Base-by-base conservation (phyloP, 2,797 vertebrate species). In the Sardinella longiceps region DNA sequence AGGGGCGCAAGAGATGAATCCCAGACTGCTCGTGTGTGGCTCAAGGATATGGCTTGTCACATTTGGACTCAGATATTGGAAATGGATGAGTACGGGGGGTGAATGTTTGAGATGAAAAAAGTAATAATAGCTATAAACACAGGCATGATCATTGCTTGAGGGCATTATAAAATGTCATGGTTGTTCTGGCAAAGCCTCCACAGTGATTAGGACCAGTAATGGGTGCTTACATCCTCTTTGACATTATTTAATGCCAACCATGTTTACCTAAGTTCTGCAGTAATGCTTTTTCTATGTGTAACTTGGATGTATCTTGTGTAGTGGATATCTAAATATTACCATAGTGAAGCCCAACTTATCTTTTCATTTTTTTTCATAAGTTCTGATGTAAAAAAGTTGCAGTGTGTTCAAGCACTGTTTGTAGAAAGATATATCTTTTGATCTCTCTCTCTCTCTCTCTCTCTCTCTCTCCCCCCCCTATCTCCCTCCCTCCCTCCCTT, bases 21-120 rank as follows among this genome's bases (percentile, higher is more conserved):
- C 70, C 70, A 77, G 70, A 77, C 70, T 43, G 37, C 70, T 77
- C 33, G 70, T 77, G 70, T 77, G 70, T 77, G 70, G 70, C 37
- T 77, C 70, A 77, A 39, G 70, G 70, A 77, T 77, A 77, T 77
- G 37, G 70, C 70, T 77, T 77, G 70, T 77, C 37, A 77, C 70
- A 77, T 77, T 77, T 77, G 37, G 70, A 77, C 70, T 77, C 37
- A 39, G 37, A 77, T 77, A 77, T 77, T 77, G 70, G 70, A 77
- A 77, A 77, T 77, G 70, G 70, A 43, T 77, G 70, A 77, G 70
- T 23, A 30, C 25, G 63, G 70, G 70, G 56, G 70, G 33, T 39
- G 37, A 60, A 39, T 77, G 33, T 77, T 77, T 10, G 70, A 77
- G 70, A 43, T 77, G 70, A 77, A 77, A 43, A 77, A 43, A 77